phyloP scores from a whole-genome alignment of 1,140 invertebrate genomes.

The Cydia splendana region DNA sequence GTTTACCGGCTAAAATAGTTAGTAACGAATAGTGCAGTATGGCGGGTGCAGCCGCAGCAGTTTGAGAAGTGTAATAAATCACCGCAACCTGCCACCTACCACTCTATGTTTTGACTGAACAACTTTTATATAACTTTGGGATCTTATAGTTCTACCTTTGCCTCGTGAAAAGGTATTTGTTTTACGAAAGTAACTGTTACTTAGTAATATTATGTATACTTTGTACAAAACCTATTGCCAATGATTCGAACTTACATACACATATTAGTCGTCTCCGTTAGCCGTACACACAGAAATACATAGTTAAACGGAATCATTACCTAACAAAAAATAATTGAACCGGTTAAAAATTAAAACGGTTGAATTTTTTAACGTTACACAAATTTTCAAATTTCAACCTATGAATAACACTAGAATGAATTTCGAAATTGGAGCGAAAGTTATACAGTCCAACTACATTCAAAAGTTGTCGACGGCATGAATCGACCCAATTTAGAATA shows the following conservation, averaged over 20 bases:
- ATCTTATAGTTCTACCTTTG: slow-evolving; percentile 5
- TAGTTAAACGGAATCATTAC: too few species aligned
- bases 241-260: too few species aligned
- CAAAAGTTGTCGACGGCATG: slow-evolving; percentile 16
- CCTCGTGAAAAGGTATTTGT: not conserved
- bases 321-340: too few species aligned
- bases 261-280: too few species aligned
- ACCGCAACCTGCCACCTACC: slow-evolving; percentile 23
- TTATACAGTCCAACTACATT: slow-evolving; percentile 3
- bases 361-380: not conserved
- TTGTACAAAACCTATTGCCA: not conserved
- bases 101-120: slow-evolving; percentile 11
- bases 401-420: not conserved
- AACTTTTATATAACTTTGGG: slow-evolving; percentile 18
- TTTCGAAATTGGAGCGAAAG: not conserved
- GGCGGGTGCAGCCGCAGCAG: slow-evolving; percentile 4
- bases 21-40: not conserved
- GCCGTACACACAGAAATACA: too few species aligned
- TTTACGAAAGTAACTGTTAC: not conserved
- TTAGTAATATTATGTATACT: not conserved
- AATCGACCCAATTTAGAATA: slow-evolving; percentile 25
- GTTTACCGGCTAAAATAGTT: slow-evolving; percentile 2
- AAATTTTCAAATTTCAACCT: not conserved
- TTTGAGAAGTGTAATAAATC: slow-evolving; percentile 21
- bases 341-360: too few species aligned